A percentile compares a stretch with the other conserved stretches of the same genome.
phyloP scores from a whole-genome alignment of 2,888 invertebrate genomes.

The Spisula solida region DNA sequence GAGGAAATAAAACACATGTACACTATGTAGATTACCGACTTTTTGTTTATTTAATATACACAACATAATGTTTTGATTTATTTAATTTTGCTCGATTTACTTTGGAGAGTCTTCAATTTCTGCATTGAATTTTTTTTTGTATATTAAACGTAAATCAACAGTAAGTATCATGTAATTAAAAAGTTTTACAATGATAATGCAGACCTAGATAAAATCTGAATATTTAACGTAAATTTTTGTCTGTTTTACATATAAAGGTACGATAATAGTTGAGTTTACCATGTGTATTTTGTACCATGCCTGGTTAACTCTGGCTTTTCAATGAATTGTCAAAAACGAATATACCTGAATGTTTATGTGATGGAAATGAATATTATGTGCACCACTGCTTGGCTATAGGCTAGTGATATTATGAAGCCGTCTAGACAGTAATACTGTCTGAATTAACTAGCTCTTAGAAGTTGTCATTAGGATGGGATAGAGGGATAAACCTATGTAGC shows the following conservation, averaged over 20 bases:
- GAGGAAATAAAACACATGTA: constrained; percentile 10
- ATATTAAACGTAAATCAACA: background rate
- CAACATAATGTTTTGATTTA: constrained; percentile 9
- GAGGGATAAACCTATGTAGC: background rate
- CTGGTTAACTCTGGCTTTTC: background rate
- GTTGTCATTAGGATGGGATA: background rate
- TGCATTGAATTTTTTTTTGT: background rate
- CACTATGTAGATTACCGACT: background rate
- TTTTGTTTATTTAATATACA: background rate
- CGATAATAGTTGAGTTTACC: background rate
- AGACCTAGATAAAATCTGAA: background rate
- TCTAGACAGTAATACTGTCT: constrained; percentile 18
- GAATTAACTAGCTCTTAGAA: background rate
- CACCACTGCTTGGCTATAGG: background rate
- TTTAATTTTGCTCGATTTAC: background rate
- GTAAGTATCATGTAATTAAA: background rate
- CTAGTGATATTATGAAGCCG: background rate
- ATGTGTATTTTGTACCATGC: constrained; percentile 11
- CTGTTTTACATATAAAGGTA: constrained; percentile 17
- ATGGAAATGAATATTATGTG: constrained; percentile 5
- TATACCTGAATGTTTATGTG: constrained; percentile 9
- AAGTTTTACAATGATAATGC: background rate
- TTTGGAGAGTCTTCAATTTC: background rate
- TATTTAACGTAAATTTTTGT: constrained; percentile 1
- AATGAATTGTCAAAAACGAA: constrained; percentile 4